phyloP scores from a whole-genome alignment of 2,888 invertebrate genomes.

The Macaria notata region DNA sequence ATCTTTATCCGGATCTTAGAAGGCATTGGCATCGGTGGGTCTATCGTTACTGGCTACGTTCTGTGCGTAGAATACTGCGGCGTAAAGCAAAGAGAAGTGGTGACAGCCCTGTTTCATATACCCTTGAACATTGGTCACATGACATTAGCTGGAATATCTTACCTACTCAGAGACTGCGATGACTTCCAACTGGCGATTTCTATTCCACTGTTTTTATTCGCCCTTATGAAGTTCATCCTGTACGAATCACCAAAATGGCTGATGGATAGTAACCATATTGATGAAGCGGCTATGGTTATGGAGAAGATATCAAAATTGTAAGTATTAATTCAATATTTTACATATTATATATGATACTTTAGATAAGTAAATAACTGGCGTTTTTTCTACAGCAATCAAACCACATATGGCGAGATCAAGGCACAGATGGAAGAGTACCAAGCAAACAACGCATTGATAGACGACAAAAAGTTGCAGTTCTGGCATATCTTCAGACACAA shows the following conservation, averaged over 20 bases:
- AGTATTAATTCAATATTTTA: constrained; percentile 34
- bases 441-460: constrained; percentile 23
- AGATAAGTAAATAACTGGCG: no score
- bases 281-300: constrained; percentile 51
- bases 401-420: constrained; percentile 44
- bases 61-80: constrained; percentile 61
- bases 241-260: constrained; percentile 70
- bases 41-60: constrained; percentile 62
- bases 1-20: constrained; percentile 58
- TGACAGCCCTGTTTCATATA: constrained; percentile 59
- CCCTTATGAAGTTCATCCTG: constrained; percentile 42
- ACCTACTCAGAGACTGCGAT: constrained; percentile 56
- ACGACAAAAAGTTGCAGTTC: constrained; percentile 45
- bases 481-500: constrained; percentile 61
- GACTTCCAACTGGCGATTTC: constrained; percentile 58
- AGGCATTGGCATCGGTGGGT: constrained; percentile 60
- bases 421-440: constrained; percentile 51
- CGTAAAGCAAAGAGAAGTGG: constrained; percentile 49
- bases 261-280: constrained; percentile 52
- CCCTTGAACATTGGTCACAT: constrained; percentile 62
- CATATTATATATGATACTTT: neutral
- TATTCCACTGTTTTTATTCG: constrained; percentile 53
- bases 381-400: constrained; percentile 53
- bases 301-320: constrained; percentile 56
- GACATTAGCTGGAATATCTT: constrained; percentile 56